phyloP scores from a whole-genome alignment of 35 echinoderm and acorn worm genomes.

The Chiridota heheva region DNA sequence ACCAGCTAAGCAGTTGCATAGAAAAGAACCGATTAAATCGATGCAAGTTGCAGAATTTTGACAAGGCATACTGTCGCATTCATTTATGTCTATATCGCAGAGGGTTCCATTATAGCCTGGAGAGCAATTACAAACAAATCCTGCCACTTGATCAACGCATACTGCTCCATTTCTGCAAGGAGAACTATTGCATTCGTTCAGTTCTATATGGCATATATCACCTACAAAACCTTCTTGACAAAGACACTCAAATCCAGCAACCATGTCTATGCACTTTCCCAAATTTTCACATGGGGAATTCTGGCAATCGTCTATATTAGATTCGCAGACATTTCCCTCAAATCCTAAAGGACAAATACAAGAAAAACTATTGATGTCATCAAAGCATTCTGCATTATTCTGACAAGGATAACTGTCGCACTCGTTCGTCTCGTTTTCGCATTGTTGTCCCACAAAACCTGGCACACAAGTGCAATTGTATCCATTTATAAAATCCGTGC shows the following conservation, averaged over 20 bases:
- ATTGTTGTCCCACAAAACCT: slow-evolving; percentile 55
- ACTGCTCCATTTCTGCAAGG: slow-evolving; percentile 50
- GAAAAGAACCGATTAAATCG: slow-evolving; percentile 32
- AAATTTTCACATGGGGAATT: slow-evolving; percentile 44
- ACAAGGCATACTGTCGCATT: slow-evolving; percentile 51
- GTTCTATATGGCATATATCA: slow-evolving; percentile 35
- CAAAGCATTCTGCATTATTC: slow-evolving; percentile 34
- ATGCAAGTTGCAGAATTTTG: slow-evolving; percentile 53
- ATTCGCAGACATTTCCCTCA: slow-evolving; percentile 50
- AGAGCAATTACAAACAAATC: slow-evolving; percentile 47
- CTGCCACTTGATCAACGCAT: slow-evolving; percentile 38
- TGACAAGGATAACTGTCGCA: slow-evolving; percentile 44
- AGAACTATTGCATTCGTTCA: slow-evolving; percentile 50
- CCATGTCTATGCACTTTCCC: slow-evolving; percentile 26
- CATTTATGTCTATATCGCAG: slow-evolving; percentile 55
- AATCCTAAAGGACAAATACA: slow-evolving; percentile 54
- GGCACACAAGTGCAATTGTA: slow-evolving; percentile 54
- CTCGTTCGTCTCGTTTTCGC: slow-evolving; percentile 60
- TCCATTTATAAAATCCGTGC: slow-evolving; percentile 44
- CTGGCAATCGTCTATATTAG: slow-evolving; percentile 55
- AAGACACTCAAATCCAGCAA: slow-evolving; percentile 19
- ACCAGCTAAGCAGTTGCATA: slow-evolving; percentile 39
- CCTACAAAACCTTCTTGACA: slow-evolving; percentile 45
- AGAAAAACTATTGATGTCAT: slow-evolving; percentile 50
- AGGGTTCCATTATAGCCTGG: slow-evolving; percentile 38